Evolutionary conservation across 1,140 invertebrate species (phyloP).

Genomic region (Aricia agestis): DNA sequence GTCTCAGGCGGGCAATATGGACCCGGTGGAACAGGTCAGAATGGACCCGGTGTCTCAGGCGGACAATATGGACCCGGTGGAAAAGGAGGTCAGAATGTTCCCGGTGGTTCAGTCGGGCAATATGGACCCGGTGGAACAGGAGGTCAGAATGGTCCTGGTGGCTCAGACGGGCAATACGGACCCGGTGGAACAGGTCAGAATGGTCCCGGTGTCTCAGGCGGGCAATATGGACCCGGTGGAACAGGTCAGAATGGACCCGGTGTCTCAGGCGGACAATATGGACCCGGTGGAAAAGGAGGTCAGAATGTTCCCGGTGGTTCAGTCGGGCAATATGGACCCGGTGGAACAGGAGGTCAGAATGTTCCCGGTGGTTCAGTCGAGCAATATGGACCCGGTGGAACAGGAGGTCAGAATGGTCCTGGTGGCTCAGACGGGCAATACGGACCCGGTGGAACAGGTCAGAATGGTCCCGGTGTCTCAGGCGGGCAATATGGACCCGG

Average conservation of each 20-base stretch:
- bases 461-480: slow-evolving; percentile 7
- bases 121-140: neutral
- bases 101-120: neutral
- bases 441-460: neutral
- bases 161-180: neutral
- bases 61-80: too few relatives aligned
- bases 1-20: slow-evolving; percentile 19
- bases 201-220: too few relatives aligned
- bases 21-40: neutral
- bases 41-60: slow-evolving; percentile 9
- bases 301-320: neutral
- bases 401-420: neutral
- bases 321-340: neutral
- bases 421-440: neutral
- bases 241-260: neutral
- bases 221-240: slow-evolving; percentile 7
- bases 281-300: neutral
- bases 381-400: slow-evolving; percentile 4
- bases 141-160: neutral
- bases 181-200: neutral
- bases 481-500: slow-evolving; percentile 18
- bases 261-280: neutral
- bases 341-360: neutral
- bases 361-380: neutral
- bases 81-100: too few relatives aligned